Base-by-base conservation (phyloP, 2,888 invertebrate genomes). In the Plusia festucae region DNA sequence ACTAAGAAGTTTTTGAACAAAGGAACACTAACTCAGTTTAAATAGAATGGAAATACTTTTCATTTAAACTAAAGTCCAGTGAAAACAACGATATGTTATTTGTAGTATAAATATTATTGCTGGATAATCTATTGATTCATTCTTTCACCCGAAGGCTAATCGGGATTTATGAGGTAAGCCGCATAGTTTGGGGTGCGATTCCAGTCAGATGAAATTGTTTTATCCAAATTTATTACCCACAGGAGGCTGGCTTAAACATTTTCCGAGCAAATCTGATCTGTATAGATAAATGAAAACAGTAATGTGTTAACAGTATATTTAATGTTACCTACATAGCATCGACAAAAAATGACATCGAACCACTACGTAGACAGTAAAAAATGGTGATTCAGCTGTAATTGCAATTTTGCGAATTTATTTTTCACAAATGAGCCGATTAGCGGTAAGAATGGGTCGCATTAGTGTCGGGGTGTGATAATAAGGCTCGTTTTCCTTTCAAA, bases 201-300 rank as follows among this genome's bases (percentile, higher is more conserved):
- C 82, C 86, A 87, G 88, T 87, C 89, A 85, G 88, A 88, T 89
- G 90, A 91, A 93, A 93, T 93, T 92, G 93, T 93, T 93, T 92
- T 88, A 92, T 91, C 90, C 88, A 84, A 91, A 93, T 93, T 92
- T 92, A 93, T 92, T 79, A 82, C 89, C 87, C 89, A 80, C 90
- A 85, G 82, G 88, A 88, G 90, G 86, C 78, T 83, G 81, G 89
- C 87, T 91, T 90, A 87, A 88, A 90, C 86, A 88, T 89, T 88
- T 89, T 86, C 84, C 82, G 80, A 81, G 85, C 70, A 87, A 89
- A 88, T 89, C 82, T 85, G 85, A 87, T 86, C 83, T 85, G 82
- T 86, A 82, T 85, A 85, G 79, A 86, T 82, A 81, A 70, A 65
- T 70, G 75, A 75, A 71, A 73, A 73, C 30, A 44, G 55, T 73